Evolutionary conservation across 2,113 vertebrate species (phyloP), one percentile per base, ranked within the genome.

Genomic region (Cyprinus carpio): DNA sequence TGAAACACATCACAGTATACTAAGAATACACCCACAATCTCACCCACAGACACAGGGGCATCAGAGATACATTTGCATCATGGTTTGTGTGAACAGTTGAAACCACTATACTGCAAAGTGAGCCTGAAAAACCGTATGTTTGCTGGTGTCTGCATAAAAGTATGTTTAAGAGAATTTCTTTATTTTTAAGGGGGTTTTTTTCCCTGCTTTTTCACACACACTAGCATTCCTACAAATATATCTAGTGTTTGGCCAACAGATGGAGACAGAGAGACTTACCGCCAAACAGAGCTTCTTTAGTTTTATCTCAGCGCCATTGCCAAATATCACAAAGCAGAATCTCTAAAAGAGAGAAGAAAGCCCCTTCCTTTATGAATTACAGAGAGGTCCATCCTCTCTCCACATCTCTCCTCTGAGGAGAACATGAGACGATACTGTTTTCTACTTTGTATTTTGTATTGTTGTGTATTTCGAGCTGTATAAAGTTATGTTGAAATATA

Each of bases 371-470:
- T 23, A 69, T 64, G 64, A 60, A 78, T 86, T 77, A 51, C 81
- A 51, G 67, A 81, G 62, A 85, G 80, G 74, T 31, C 76, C 67
- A 54, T 58, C 20, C 67, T 49, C 40, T 75, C 72, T 75, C 40
- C n/a, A 25, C 60, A 25, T 20, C 60, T 81, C 40, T 67, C 40
- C 62, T 67, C 79, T 49, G 9, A 49, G 81, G 75, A 81, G 49
- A 60, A 65, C 76, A 62, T 84, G 75, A 81, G 60, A 81, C 29
- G 80, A 67, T 84, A 77, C 37, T n/a, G 77, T 87, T 88, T 86
- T 88, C 78, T 86, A 86, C 75, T 86, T 84, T 80, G 77, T 88
- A 83, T 86, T 86, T 88, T 88, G 85, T 88, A 82, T 77, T 64
- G 83, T 67, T 85, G 82, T 86, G 85, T 77, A 78, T 77, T 86